Percentiles rank a stretch among this genome's conserved stretches.
These are phyloP conservation scores for Temnothorax nylanderi DNA, from an alignment of 1,140 invertebrate genomes.

Conservation along the genomic window DNA sequence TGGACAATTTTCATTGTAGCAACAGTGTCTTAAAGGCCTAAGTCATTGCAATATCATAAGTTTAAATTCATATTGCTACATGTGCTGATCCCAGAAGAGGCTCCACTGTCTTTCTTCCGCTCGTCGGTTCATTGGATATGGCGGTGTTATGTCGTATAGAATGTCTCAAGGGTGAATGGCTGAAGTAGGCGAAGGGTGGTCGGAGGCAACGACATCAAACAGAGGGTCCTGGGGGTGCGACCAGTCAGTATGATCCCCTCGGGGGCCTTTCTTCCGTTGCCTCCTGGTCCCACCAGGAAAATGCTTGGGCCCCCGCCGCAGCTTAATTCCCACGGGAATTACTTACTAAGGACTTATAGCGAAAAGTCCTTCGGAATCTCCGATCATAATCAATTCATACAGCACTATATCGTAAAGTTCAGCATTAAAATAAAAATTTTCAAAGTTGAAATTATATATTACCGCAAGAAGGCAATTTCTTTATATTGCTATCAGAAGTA, in stretches of 20 bases:
- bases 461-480: not conserved
- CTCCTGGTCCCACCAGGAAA: constrained; percentile 65
- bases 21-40: not conserved
- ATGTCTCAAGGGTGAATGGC: constrained; percentile 61
- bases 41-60: not conserved
- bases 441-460: not conserved
- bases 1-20: not conserved
- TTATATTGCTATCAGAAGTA: too few species aligned
- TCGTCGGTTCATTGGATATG: constrained; percentile 41
- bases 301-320: constrained; percentile 63
- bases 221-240: constrained; percentile 77
- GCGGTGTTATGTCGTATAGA: constrained; percentile 41
- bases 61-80: constrained; percentile 1
- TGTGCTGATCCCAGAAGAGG: constrained; percentile 17
- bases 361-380: constrained; percentile 20
- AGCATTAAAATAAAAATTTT: not conserved
- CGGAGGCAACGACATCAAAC: constrained; percentile 63
- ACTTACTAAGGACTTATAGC: constrained; percentile 81
- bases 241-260: constrained; percentile 78
- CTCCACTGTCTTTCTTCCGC: constrained; percentile 16
- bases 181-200: constrained; percentile 48
- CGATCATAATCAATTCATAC: constrained; percentile 5
- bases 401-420: not conserved
- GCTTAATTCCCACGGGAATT: constrained; percentile 84
- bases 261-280: constrained; percentile 74